These are phyloP conservation scores for Meteorus colon DNA, from an alignment of 2,888 invertebrate species.

Conservation along the genomic window DNA sequence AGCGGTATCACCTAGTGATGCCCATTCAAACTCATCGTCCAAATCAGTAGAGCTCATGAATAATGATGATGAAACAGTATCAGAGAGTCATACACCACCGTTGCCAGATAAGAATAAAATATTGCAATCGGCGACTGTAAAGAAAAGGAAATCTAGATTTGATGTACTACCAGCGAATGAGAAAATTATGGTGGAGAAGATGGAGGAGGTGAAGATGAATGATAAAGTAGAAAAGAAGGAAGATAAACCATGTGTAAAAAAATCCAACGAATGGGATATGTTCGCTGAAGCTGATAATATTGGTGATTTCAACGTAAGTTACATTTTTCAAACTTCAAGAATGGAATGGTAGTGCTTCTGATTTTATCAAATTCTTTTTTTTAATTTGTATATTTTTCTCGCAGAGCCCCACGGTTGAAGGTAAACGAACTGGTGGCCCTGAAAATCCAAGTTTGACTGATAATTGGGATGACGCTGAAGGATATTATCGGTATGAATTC, in stretches of 20 bases:
- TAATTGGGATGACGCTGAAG: slow-evolving; percentile 99
- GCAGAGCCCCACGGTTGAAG: slow-evolving; percentile 81
- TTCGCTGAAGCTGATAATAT: slow-evolving; percentile 94
- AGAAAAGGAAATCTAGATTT: slow-evolving; percentile 64
- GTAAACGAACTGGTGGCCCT: slow-evolving; percentile 75
- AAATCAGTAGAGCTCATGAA: slow-evolving; percentile 64
- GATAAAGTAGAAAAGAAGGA: slow-evolving; percentile 60
- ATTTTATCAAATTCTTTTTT: background rate
- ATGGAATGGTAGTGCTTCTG: background rate
- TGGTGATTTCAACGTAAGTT: slow-evolving; percentile 82
- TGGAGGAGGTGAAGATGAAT: slow-evolving; percentile 54
- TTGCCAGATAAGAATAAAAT: slow-evolving; percentile 66
- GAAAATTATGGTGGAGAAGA: slow-evolving; percentile 49
- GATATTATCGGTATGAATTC: slow-evolving; percentile 87
- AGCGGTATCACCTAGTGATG: slow-evolving; percentile 47
- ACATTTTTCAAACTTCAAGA: slow-evolving; percentile 11
- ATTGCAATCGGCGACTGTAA: slow-evolving; percentile 56
- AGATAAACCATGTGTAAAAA: slow-evolving; percentile 71
- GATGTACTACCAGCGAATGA: slow-evolving; percentile 56
- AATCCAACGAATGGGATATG: slow-evolving; percentile 89
- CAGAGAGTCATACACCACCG: slow-evolving; percentile 69
- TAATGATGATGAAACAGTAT: slow-evolving; percentile 68
- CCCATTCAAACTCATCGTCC: slow-evolving; percentile 58
- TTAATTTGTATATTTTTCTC: slow-evolving; percentile 56
- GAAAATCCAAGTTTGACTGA: slow-evolving; percentile 96